Evolutionary conservation across 1,140 invertebrate species (phyloP).

Genomic region (Nasonia longicornis): DNA sequence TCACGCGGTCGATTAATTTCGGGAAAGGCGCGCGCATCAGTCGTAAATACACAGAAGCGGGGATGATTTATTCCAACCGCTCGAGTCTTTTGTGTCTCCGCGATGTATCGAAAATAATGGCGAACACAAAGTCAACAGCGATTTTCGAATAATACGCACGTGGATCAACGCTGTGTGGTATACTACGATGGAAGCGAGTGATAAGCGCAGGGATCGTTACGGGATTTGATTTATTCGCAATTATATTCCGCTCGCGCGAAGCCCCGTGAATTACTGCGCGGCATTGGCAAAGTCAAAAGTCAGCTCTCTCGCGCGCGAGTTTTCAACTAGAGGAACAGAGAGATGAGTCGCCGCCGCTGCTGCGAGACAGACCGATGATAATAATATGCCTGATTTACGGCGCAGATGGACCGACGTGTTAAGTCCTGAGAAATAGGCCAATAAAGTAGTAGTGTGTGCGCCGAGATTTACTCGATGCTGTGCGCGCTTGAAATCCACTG

Average conservation of each 20-base stretch:
- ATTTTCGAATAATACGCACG: background rate
- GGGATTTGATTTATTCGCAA: background rate
- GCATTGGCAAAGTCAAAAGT: conserved; percentile 4
- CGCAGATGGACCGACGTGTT: conserved; percentile 45
- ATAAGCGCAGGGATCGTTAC: background rate
- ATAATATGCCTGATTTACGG: conserved; percentile 60
- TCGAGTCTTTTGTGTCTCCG: background rate
- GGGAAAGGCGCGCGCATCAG: background rate
- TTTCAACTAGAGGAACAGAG: background rate
- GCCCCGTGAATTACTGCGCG: background rate
- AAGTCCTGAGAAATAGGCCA: conserved; percentile 40
- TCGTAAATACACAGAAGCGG: background rate
- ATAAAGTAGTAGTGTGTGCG: conserved; percentile 48
- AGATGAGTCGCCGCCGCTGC: background rate
- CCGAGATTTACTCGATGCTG: conserved; percentile 1
- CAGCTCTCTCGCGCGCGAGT: background rate
- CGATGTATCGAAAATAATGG: too few relatives aligned
- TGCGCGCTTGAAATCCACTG: conserved; percentile 14
- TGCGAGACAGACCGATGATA: conserved; percentile 44
- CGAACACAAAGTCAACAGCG: background rate
- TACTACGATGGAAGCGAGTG: background rate
- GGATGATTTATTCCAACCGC: background rate
- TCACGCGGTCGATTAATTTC: background rate
- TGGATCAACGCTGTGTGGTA: background rate
- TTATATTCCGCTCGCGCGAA: background rate